Evolutionary conservation across 2,797 vertebrate genomes (phyloP).

Genomic region (Sitta carolinensis): DNA sequence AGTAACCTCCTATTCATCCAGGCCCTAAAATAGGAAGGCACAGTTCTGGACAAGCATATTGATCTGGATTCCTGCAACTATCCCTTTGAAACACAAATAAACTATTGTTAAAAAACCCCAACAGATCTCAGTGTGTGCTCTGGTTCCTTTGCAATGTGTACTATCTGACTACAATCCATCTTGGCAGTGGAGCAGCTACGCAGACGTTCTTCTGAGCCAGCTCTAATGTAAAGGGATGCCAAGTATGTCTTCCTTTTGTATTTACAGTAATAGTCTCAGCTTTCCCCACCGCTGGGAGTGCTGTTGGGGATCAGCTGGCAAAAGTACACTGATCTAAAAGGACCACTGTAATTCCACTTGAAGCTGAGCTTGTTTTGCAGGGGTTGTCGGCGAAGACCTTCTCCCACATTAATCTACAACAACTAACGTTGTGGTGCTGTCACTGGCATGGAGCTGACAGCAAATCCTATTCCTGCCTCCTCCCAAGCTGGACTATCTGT

Average conservation of each 20-base stretch:
- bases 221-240: constrained; percentile 66
- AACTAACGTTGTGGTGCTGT: not conserved
- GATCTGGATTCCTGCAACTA: constrained; percentile 71
- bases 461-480: constrained; percentile 34
- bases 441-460: constrained; percentile 45
- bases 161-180: constrained; percentile 70
- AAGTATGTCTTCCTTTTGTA: constrained; percentile 70
- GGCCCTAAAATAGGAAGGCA: constrained; percentile 60
- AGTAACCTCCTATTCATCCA: constrained; percentile 69
- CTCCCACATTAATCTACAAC: constrained; percentile 52
- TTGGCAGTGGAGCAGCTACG: constrained; percentile 63
- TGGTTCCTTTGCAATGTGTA: constrained; percentile 67
- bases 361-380: constrained; percentile 51
- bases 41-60: constrained; percentile 66
- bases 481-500: constrained; percentile 24
- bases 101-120: constrained; percentile 67
- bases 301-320: constrained; percentile 60
- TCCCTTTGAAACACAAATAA: constrained; percentile 72
- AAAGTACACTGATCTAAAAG: constrained; percentile 48
- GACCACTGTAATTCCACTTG: constrained; percentile 51
- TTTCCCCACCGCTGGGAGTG: constrained; percentile 57
- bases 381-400: constrained; percentile 48
- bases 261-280: constrained; percentile 67
- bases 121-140: constrained; percentile 67
- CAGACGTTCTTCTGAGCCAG: constrained; percentile 68